phyloP scores from a whole-genome alignment of 2,113 vertebrate species.

The Hemibagrus wyckioides region DNA sequence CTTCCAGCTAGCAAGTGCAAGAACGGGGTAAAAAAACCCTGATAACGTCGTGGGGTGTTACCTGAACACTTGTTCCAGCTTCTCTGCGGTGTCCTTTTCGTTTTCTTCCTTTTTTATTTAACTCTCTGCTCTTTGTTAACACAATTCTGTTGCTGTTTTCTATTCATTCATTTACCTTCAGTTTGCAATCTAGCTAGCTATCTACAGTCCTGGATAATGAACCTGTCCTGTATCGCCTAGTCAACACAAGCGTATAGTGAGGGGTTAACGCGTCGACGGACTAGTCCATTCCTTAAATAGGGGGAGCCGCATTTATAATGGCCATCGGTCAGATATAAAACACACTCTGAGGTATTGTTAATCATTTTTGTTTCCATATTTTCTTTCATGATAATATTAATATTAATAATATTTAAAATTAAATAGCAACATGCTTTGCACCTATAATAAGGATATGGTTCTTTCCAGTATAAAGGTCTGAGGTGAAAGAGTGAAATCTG shows the following conservation, averaged over 20 bases:
- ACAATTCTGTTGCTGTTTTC: not conserved
- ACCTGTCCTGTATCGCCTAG: constrained; percentile 37
- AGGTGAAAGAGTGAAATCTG: not conserved
- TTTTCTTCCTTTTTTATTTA: not conserved
- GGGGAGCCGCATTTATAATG: not conserved
- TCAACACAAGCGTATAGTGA: constrained; percentile 48
- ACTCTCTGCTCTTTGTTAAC: not conserved
- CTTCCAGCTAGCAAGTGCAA: constrained; percentile 29
- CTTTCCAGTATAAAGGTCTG: not conserved
- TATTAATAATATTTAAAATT: not conserved
- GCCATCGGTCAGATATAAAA: not conserved
- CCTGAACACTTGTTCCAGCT: constrained; percentile 43
- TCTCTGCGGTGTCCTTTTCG: constrained; percentile 6
- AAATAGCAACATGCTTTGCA: not conserved
- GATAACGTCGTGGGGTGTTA: constrained; percentile 17
- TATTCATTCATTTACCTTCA: not conserved
- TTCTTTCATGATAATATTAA: not conserved
- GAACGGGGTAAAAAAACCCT: not conserved
- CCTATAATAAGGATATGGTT: not conserved
- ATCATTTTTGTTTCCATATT: not conserved
- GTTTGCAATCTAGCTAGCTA: not conserved
- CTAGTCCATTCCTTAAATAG: constrained; percentile 63
- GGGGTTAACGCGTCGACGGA: constrained; percentile 65
- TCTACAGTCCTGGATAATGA: constrained; percentile 3
- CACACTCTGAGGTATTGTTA: not conserved